phyloP scores from a whole-genome alignment of 2,113 vertebrate genomes.

The Dolichallabes microphthalmus region DNA sequence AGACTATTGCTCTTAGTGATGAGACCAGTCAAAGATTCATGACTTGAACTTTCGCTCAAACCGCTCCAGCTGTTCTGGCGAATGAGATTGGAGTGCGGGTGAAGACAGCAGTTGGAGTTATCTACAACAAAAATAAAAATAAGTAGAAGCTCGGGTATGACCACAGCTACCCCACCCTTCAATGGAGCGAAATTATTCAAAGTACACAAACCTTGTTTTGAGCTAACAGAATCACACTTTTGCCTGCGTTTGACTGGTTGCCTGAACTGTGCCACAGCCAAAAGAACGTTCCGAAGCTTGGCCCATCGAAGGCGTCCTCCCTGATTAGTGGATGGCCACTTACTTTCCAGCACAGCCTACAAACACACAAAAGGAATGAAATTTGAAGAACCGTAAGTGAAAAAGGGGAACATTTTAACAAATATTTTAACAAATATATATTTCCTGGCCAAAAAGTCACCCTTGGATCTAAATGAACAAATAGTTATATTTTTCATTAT shows the following conservation, averaged over 20 bases:
- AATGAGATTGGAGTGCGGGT: conserved; percentile 70
- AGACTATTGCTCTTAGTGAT: conserved; percentile 86
- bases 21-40: conserved; percentile 68
- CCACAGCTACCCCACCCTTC: neutral
- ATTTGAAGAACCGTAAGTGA: neutral
- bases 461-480: too few relatives aligned
- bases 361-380: conserved; percentile 22
- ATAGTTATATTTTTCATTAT: too few relatives aligned
- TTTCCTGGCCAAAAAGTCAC: too few relatives aligned
- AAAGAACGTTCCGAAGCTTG: conserved; percentile 89
- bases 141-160: neutral
- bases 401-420: neutral
- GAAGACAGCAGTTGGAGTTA: conserved; percentile 49
- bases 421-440: too few relatives aligned
- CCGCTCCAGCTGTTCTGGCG: conserved; percentile 90
- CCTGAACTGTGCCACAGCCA: conserved; percentile 90
- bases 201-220: conserved; percentile 58
- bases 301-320: conserved; percentile 88
- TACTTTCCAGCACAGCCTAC: conserved; percentile 92
- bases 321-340: conserved; percentile 89
- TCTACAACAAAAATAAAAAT: conserved; percentile 18
- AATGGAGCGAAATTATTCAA: neutral
- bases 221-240: conserved; percentile 60
- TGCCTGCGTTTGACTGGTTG: conserved; percentile 78
- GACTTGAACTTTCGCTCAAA: conserved; percentile 74